These are phyloP conservation scores for Apomyelois bistriatella DNA, from an alignment of 2,888 invertebrate species.

Conservation along the genomic window DNA sequence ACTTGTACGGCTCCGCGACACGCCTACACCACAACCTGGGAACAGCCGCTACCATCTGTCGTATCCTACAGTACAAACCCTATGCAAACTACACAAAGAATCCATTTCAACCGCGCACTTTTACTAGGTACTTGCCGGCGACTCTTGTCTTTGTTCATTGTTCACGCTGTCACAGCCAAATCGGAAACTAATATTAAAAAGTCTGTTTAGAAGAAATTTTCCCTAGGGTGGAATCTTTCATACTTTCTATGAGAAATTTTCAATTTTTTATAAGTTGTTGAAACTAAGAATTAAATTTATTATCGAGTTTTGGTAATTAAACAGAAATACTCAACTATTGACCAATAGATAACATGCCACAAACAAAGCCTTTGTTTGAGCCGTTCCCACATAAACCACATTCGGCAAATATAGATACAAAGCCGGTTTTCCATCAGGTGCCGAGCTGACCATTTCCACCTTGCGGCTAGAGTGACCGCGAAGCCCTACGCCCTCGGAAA, in stretches of 20 bases:
- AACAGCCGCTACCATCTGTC: conserved; percentile 17
- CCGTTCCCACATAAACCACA: not conserved
- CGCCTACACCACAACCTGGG: conserved; percentile 43
- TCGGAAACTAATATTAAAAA: conserved; percentile 8
- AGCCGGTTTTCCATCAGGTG: conserved; percentile 5
- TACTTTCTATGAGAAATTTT: too few relatives aligned
- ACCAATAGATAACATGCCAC: not conserved
- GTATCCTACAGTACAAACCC: conserved; percentile 5
- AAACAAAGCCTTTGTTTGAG: not conserved
- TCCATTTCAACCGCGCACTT: conserved; percentile 4
- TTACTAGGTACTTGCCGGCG: not conserved
- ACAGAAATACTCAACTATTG: not conserved
- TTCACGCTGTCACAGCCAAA: not conserved
- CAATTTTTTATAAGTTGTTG: too few relatives aligned
- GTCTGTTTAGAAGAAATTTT: not conserved
- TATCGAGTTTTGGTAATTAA: too few relatives aligned
- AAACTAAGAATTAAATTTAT: too few relatives aligned
- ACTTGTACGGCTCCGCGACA: conserved; percentile 74
- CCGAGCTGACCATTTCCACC: conserved; percentile 4
- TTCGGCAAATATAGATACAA: not conserved
- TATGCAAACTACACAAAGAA: conserved; percentile 1
- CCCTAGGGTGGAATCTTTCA: not conserved
- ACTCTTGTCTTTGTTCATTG: conserved; percentile 12
- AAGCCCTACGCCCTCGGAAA: conserved; percentile 64
- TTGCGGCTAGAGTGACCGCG: conserved; percentile 23